A percentile compares a stretch with the other conserved stretches of the same genome.
Evolutionary conservation across 2,113 vertebrate genomes (phyloP).

Genomic region (Empidonax alnorum): DNA sequence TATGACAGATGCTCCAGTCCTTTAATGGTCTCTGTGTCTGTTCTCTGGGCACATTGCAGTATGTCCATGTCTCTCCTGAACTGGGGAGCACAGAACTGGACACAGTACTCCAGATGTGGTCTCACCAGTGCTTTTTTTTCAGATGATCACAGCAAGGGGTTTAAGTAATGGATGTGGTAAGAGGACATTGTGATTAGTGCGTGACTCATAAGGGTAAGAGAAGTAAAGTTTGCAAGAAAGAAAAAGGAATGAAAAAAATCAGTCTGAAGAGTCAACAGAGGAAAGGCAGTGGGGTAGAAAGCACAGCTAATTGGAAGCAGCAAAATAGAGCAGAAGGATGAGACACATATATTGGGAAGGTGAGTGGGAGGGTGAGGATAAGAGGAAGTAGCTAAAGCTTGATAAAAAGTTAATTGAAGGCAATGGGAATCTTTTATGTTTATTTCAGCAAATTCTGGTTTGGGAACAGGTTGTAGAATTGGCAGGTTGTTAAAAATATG

Average conservation of each 20-base stretch:
- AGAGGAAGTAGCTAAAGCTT: conserved; percentile 21
- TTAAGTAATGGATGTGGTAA: not conserved
- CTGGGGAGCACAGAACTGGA: not conserved
- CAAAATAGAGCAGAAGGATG: conserved; percentile 21
- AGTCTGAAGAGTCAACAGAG: not conserved
- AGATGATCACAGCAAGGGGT: not conserved
- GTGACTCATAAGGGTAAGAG: not conserved
- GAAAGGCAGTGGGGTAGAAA: not conserved
- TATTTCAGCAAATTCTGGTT: conserved; percentile 31
- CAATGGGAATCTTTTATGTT: conserved; percentile 22
- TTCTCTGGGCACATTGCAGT: not conserved
- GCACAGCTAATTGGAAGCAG: conserved; percentile 20
- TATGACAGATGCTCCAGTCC: not conserved
- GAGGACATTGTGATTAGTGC: not conserved
- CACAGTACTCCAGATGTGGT: not conserved
- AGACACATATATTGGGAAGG: conserved; percentile 5
- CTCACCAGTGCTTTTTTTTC: not conserved
- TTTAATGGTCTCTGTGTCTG: not conserved
- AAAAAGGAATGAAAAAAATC: not conserved
- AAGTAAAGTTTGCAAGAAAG: not conserved
- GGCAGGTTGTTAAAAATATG: conserved; percentile 16
- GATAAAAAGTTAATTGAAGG: conserved; percentile 45
- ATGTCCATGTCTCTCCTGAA: not conserved
- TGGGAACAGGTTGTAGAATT: not conserved
- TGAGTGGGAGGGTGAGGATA: conserved; percentile 40